phyloP scores from a whole-genome alignment of 2,888 invertebrate species.

The Tricholauxania praeusta region DNA sequence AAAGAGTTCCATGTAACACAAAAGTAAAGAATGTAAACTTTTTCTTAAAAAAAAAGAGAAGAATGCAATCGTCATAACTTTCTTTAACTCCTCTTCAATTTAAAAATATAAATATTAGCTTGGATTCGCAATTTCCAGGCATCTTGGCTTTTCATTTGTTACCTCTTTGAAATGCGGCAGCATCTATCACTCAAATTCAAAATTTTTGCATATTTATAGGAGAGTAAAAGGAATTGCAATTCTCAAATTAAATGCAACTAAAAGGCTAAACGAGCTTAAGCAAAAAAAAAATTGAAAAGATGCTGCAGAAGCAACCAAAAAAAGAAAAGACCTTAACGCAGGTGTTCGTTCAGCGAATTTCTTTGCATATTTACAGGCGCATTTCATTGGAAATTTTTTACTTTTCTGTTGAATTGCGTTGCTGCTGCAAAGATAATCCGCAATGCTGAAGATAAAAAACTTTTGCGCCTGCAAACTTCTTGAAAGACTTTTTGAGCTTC shows the following conservation, averaged over 20 bases:
- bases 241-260: conserved; percentile 35
- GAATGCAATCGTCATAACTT: no score
- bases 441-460: conserved; percentile 31
- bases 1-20: no score
- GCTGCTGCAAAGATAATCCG: conserved; percentile 20
- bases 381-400: not conserved
- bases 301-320: conserved; percentile 1
- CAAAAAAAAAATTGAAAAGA: conserved; percentile 2
- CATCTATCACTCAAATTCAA: conserved; percentile 1
- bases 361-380: conserved; percentile 32
- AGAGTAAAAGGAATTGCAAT: conserved; percentile 41
- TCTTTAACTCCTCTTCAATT: no score
- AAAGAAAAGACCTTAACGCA: conserved; percentile 18
- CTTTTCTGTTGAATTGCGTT: conserved; percentile 11
- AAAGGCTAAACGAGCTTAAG: not conserved
- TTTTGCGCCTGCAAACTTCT: conserved; percentile 42
- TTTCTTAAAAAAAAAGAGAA: no score
- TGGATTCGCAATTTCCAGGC: no score
- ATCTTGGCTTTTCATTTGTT: no score
- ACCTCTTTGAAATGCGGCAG: no score
- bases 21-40: no score
- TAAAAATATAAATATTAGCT: no score
- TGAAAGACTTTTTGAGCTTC: conserved; percentile 32
- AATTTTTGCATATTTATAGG: conserved; percentile 58
- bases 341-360: conserved; percentile 22